A percentile compares a stretch with the other conserved stretches of the same genome.
phyloP scores from a whole-genome alignment of 2,797 vertebrate species.

The Gymnodraco acuticeps region DNA sequence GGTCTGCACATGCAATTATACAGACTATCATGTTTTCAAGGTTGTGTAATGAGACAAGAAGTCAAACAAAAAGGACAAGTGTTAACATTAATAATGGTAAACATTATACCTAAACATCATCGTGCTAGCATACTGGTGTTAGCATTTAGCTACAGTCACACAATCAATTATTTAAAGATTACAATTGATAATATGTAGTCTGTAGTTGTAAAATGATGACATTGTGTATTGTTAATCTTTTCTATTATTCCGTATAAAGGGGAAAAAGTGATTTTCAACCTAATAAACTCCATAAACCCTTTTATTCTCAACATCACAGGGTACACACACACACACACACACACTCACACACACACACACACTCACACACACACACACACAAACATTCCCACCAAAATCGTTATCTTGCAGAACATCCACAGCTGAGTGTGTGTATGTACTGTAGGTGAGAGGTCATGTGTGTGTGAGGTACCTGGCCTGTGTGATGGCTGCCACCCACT shows the following conservation, averaged over 20 bases:
- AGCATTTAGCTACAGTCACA: neutral
- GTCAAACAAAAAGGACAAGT: no score
- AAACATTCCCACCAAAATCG: slow-evolving; percentile 3
- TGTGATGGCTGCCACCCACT: slow-evolving; percentile 96
- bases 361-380: neutral
- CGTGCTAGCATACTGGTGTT: neutral
- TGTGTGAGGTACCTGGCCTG: slow-evolving; percentile 91
- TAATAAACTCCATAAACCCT: neutral
- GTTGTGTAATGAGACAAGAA: no score
- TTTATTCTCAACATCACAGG: neutral
- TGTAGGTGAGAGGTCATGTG: slow-evolving; percentile 41
- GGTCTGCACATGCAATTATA: no score
- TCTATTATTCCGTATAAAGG: no score
- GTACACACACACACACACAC: no score
- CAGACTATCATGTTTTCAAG: no score
- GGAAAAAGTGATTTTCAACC: neutral
- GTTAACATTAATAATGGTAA: no score
- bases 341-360: no score
- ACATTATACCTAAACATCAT: no score
- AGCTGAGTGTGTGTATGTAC: slow-evolving; percentile 16
- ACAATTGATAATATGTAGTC: neutral
- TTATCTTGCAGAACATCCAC: neutral
- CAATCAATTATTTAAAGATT: neutral
- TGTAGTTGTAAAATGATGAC: neutral
- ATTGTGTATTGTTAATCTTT: neutral